A percentile compares a stretch with the other conserved stretches of the same genome.
Conservation (phyloP, 2,888 invertebrate genomes). For the Lysandra coridon region DNA sequence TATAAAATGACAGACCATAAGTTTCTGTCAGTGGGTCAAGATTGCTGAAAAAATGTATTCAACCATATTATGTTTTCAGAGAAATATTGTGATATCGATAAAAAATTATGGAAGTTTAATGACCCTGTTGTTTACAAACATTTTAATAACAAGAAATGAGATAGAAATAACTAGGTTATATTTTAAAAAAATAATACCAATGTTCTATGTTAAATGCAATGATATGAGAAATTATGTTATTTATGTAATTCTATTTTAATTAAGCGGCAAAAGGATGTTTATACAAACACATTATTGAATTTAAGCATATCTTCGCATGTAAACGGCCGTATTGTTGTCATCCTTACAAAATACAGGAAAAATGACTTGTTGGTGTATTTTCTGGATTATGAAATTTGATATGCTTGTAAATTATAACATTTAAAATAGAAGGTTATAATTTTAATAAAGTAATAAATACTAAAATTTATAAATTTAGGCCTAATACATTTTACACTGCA, state of each 20-base stretch:
- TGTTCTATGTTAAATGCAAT: neutral
- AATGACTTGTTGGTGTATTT: neutral
- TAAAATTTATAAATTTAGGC: neutral
- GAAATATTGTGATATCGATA: neutral
- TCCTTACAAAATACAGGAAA: constrained; percentile 60
- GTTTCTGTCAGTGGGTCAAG: constrained; percentile 98
- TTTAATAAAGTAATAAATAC: neutral
- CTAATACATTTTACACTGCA: neutral
- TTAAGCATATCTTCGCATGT: constrained; percentile 96
- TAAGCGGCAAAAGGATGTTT: constrained; percentile 12
- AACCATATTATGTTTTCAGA: neutral
- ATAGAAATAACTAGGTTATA: neutral
- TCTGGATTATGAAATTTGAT: neutral
- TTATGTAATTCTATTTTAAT: neutral
- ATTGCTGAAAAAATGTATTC: constrained; percentile 83
- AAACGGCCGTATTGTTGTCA: constrained; percentile 96
- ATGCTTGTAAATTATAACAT: neutral
- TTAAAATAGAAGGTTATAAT: neutral
- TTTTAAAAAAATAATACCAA: neutral
- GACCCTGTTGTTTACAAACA: constrained; percentile 1
- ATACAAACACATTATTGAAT: constrained; percentile 95
- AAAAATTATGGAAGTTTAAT: neutral
- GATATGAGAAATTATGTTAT: neutral
- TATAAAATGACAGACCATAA: constrained; percentile 96
- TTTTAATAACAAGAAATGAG: neutral